phyloP scores from a whole-genome alignment of 64 coral and sea anemone genomes.

The Anthopleura sola region DNA sequence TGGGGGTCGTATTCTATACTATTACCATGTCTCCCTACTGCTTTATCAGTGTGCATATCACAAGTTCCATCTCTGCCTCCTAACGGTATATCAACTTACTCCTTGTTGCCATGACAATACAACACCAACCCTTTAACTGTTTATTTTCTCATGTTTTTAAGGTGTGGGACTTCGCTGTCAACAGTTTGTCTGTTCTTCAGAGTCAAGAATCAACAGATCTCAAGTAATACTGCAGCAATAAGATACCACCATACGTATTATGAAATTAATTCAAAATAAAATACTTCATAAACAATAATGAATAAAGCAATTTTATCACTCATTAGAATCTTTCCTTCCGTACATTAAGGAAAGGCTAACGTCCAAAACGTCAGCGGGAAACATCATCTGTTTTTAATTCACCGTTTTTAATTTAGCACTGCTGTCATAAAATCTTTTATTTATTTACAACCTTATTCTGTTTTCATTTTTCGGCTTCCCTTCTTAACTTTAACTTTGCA shows the following conservation, averaged over 20 bases:
- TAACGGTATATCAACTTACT: too few species aligned
- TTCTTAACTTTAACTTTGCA: too few species aligned
- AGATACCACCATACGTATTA: neutral
- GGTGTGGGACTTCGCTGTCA: constrained; percentile 80
- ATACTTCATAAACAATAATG: neutral
- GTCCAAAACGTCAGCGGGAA: neutral
- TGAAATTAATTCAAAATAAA: neutral
- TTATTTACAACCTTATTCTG: too few species aligned
- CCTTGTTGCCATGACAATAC: neutral
- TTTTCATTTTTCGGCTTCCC: too few species aligned
- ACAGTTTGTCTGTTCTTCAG: constrained; percentile 43
- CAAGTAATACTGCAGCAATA: neutral
- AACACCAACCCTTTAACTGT: neutral
- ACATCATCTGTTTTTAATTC: too few species aligned
- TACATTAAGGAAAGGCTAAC: neutral
- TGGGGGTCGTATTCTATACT: too few species aligned
- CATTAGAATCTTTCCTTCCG: too few species aligned
- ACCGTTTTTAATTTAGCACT: too few species aligned
- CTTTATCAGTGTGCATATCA: too few species aligned
- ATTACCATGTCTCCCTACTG: too few species aligned
- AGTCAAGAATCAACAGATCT: neutral
- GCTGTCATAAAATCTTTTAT: too few species aligned
- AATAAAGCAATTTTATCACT: too few species aligned
- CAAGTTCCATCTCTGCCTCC: neutral
- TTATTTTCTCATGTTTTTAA: constrained; percentile 7